Conservation (phyloP, 2,888 invertebrate genomes). For the Cinara cedri region DNA sequence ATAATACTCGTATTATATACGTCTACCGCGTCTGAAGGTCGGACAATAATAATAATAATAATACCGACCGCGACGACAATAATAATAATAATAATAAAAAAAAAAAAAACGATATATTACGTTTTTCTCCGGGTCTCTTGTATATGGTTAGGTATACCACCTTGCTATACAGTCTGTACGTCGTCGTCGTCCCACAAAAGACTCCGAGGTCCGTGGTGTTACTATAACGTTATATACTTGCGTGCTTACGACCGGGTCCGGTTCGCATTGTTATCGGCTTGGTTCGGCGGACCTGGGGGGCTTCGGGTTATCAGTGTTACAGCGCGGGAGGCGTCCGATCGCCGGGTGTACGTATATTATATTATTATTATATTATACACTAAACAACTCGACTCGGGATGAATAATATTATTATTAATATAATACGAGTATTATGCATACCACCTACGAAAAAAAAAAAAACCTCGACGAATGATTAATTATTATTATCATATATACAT, state of each 20-base stretch:
- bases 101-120: constrained; percentile 13
- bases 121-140: constrained; percentile 5
- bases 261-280: not conserved
- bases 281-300: not conserved
- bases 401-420: no score
- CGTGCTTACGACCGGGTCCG: not conserved
- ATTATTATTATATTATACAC: not conserved
- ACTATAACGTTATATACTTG: no score
- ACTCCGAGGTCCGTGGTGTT: not conserved
- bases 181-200: not conserved
- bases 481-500: no score
- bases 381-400: no score
- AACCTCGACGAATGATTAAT: no score
- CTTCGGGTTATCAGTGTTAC: not conserved
- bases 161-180: not conserved
- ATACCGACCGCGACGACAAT: not conserved
- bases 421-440: no score
- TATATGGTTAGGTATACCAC: no score
- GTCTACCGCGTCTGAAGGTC: no score
- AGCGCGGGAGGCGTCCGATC: no score
- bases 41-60: not conserved
- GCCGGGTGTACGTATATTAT: not conserved
- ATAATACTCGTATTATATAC: no score
- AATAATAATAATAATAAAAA: not conserved
- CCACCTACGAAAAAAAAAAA: no score